phyloP scores from a whole-genome alignment of 2,888 invertebrate species.

The Drosophila borealis region DNA sequence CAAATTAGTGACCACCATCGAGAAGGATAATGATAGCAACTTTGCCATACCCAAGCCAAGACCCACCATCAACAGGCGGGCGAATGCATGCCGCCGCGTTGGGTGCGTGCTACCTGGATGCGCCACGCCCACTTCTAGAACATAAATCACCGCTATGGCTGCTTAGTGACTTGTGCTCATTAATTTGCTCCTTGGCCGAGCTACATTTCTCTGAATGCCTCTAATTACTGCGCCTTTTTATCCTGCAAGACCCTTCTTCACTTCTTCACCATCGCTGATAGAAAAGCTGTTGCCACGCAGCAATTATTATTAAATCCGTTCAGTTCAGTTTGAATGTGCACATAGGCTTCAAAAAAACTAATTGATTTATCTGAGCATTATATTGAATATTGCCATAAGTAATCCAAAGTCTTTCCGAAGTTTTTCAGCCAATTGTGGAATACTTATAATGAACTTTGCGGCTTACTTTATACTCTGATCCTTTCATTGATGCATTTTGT shows the following conservation, averaged over 20 bases:
- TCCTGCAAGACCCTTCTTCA: background rate
- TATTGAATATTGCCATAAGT: conserved; percentile 2
- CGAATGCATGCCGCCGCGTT: conserved; percentile 22
- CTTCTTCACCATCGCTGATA: background rate
- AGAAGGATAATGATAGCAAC: conserved; percentile 34
- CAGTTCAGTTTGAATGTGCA: conserved; percentile 22
- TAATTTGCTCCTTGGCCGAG: conserved; percentile 58
- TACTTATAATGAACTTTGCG: background rate
- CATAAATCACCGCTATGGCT: conserved; percentile 58
- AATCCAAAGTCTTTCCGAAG: background rate
- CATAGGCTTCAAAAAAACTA: conserved; percentile 19
- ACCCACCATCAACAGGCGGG: background rate
- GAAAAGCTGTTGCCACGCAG: conserved; percentile 15
- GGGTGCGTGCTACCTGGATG: conserved; percentile 40
- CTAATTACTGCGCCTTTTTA: conserved; percentile 45
- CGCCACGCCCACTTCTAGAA: conserved; percentile 10
- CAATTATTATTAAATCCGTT: conserved; percentile 46
- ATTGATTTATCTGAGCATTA: conserved; percentile 8
- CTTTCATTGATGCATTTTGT: too few relatives aligned
- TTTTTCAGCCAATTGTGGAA: background rate
- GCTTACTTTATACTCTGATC: too few relatives aligned
- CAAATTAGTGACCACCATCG: conserved; percentile 54
- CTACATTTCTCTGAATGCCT: conserved; percentile 53
- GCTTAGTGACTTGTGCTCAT: conserved; percentile 45
- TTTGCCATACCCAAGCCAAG: background rate